Base-by-base conservation (phyloP, 2,888 invertebrate genomes). In the Ophioninae sp. region DNA sequence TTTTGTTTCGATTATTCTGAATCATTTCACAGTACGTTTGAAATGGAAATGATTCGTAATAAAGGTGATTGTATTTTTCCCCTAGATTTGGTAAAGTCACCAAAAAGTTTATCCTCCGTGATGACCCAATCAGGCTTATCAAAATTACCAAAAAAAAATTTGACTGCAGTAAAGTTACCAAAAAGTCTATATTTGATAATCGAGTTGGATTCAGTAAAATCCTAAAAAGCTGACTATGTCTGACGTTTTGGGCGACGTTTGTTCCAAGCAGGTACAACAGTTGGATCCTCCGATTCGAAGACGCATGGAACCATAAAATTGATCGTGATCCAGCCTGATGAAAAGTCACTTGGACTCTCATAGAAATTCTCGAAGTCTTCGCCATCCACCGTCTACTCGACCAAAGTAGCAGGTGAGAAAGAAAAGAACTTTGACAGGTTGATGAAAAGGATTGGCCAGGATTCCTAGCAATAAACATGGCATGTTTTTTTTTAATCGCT, bases 11-110 rank as follows among this genome's bases (percentile, higher is more conserved):
- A 74, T 7, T 70, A 65, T 61, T 75, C 68, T 80, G 76, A 37
- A 20, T 73, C 59, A 64, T 20, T 57, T 62, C 64, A 75, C 70
- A 77, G 76, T 83, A 82, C 69, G 64, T 80, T 57, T 83, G 81
- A 67, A 79, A 84, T 84, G 79, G 50, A 80, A 81, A 72, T 57
- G 74, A 81, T 79, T 81, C 75, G 59, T 77, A 79, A 73, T 39
- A 61, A 41, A 8, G 8, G 8, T 10, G 6, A 30, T 23, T n/a
- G 20, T 21, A 17, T 39, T 17, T 61, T 2, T 17, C 13, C 44
- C 13, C 5, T 10, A 44, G 44, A 44, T 13, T 10, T 13, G 10
- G 44, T 10, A 7, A 44, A 10, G 1, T 30, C 3, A 3, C 30
- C 3, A 30, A 30, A 30, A 30, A 30, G 30, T 30, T 3, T 1